A percentile compares a stretch with the other conserved stretches of the same genome.
phyloP scores from a whole-genome alignment of 2,797 vertebrate genomes.

The Rousettus madagascariensis region DNA sequence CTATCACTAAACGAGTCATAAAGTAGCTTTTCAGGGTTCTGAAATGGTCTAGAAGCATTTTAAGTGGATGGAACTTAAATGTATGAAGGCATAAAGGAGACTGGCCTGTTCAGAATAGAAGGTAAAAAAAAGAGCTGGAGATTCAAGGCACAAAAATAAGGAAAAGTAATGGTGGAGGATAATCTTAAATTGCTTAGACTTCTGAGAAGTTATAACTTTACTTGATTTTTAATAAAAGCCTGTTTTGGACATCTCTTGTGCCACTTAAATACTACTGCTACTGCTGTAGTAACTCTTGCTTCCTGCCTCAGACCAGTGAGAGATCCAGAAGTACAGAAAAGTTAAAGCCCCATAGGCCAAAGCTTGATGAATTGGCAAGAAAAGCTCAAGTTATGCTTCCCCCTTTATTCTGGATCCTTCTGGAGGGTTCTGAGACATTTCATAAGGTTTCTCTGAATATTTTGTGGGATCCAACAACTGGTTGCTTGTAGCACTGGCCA shows the following conservation, averaged over 20 bases:
- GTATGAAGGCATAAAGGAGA: not conserved
- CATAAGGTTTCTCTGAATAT: not conserved
- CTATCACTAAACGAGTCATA: not conserved
- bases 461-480: not conserved
- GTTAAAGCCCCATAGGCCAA: not conserved
- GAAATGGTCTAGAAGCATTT: not conserved
- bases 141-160: not conserved
- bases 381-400: not conserved
- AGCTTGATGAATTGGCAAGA: not conserved
- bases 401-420: not conserved
- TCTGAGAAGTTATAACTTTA: not conserved
- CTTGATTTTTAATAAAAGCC: slow-evolving; percentile 9
- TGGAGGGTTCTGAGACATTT: not conserved
- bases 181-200: not conserved
- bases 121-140: not conserved
- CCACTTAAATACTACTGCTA: not conserved
- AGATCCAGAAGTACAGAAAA: not conserved
- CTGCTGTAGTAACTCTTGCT: not conserved
- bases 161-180: not conserved
- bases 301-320: not conserved
- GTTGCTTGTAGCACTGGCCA: not conserved
- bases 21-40: not conserved
- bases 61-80: not conserved
- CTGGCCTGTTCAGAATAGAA: not conserved
- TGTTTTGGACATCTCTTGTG: not conserved